Evolutionary conservation across 92 coral and sea anemone genomes (phyloP).

Genomic region (Galaxea fascicularis): DNA sequence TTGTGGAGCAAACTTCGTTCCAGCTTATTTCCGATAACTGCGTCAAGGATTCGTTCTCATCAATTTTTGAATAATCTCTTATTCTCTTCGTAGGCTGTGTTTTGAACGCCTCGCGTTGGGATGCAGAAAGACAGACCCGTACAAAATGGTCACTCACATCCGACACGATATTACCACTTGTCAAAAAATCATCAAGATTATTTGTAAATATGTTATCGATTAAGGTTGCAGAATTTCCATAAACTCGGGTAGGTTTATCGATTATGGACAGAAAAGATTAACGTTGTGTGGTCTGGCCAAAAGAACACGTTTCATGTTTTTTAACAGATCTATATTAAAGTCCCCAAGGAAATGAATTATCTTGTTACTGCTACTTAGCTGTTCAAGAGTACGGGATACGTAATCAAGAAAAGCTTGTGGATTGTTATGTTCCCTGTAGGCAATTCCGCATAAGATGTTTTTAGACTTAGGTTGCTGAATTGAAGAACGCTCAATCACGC

Average conservation of each 20-base stretch:
- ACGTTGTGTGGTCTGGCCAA: not conserved
- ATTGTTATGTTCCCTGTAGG: slow-evolving; percentile 49
- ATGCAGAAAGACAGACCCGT: not conserved
- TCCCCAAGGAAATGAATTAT: slow-evolving; percentile 48
- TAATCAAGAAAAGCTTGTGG: slow-evolving; percentile 37
- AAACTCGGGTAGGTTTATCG: too few relatives aligned
- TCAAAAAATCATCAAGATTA: too few relatives aligned
- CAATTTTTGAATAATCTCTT: not conserved
- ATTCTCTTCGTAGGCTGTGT: not conserved
- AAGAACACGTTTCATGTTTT: slow-evolving; percentile 18
- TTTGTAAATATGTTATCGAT: not conserved
- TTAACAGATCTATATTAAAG: not conserved
- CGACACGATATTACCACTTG: not conserved
- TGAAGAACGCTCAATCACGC: slow-evolving; percentile 42
- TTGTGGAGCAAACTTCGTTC: too few relatives aligned
- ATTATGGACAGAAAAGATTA: too few relatives aligned
- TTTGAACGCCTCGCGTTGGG: not conserved
- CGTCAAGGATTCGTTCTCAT: not conserved
- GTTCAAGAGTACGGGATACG: slow-evolving; percentile 41
- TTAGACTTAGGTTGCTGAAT: slow-evolving; percentile 10
- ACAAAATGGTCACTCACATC: too few relatives aligned
- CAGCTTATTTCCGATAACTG: not conserved
- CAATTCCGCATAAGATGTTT: slow-evolving; percentile 46
- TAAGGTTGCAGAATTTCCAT: not conserved
- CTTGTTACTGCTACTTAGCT: slow-evolving; percentile 12